These are phyloP conservation scores for Notamacropus eugenii DNA, from an alignment of 2,797 vertebrate species.

Conservation along the genomic window DNA sequence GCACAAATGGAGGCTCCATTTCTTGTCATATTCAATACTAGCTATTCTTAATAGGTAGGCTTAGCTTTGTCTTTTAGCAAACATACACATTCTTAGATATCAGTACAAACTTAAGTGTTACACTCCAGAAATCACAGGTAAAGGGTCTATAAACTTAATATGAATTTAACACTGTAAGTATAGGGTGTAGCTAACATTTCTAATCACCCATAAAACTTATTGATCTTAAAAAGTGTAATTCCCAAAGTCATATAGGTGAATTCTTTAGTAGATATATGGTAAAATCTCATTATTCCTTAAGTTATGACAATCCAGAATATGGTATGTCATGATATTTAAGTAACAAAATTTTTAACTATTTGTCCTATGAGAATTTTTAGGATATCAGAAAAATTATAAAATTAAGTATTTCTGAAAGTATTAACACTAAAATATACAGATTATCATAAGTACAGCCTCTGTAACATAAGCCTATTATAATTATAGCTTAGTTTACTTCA, in stretches of 20 bases:
- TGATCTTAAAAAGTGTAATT: conserved; percentile 23
- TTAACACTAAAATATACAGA: conserved; percentile 17
- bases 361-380: not conserved
- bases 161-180: conserved; percentile 28
- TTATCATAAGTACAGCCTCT: conserved; percentile 18
- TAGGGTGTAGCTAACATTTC: conserved; percentile 27
- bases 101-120: not conserved
- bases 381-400: not conserved
- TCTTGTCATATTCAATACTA: conserved; percentile 21
- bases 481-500: not conserved
- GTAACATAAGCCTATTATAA: not conserved
- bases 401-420: conserved; percentile 26
- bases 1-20: conserved; percentile 17
- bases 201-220: conserved; percentile 27
- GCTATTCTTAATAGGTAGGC: conserved; percentile 22
- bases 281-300: not conserved
- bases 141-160: conserved; percentile 1
- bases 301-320: not conserved
- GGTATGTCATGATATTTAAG: not conserved
- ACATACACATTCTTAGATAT: not conserved
- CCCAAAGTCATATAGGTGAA: conserved; percentile 31
- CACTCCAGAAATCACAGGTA: not conserved
- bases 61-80: conserved; percentile 21
- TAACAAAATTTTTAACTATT: not conserved
- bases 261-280: conserved; percentile 22